Evolutionary conservation across 2,888 invertebrate species (phyloP), one percentile per base, ranked within the genome.

Genomic region (Nomada ferruginata): DNA sequence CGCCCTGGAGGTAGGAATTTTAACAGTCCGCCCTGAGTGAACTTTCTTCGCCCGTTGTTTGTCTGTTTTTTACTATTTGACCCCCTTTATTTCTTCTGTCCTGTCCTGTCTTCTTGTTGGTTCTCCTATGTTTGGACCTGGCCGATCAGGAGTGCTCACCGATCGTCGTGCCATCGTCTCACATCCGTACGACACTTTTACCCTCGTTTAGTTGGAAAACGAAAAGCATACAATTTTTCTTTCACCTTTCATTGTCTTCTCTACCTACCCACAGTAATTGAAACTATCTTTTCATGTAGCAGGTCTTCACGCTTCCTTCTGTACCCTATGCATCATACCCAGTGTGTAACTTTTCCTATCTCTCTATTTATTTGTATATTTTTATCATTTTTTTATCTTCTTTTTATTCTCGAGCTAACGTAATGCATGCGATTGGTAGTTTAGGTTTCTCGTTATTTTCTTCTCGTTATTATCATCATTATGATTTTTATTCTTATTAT

Each of bases 1-100:
- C 91, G 91, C 91, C 90, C 91, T 92, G 91, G 93, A 92, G 93
- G 93, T 93, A 93, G 91, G 92, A 92, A 90, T 91, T 80, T 80
- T 90, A 91, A 89, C 88, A 89, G 83, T 92, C 89, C 89, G 89
- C 90, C 91, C 89, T 71, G 60, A 60, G 84, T 84, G 87, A 88
- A 84, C 79, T 86, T 84, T 86, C 87, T 86, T 88, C 80, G 84
- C 80, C 69, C 83, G 78, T 86, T 80, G 80, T 78, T 84, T 80
- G 71, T 84, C 74, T 81, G 71, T 79, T 77, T 55, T 71, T 64
- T 52, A 80, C 75, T 70, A 70, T 61, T 59, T 44, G n/a, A 36
- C 59, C 52, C 23, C 36, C 44, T 9, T 57, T 64, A 20, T 52
- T 65, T 61, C 65, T 59, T 47, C 18, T 68, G 52, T 71, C 44